Evolutionary conservation across 2,113 vertebrate genomes (phyloP), one percentile per base, ranked within the genome.

Genomic region (Caloenas nicobarica): DNA sequence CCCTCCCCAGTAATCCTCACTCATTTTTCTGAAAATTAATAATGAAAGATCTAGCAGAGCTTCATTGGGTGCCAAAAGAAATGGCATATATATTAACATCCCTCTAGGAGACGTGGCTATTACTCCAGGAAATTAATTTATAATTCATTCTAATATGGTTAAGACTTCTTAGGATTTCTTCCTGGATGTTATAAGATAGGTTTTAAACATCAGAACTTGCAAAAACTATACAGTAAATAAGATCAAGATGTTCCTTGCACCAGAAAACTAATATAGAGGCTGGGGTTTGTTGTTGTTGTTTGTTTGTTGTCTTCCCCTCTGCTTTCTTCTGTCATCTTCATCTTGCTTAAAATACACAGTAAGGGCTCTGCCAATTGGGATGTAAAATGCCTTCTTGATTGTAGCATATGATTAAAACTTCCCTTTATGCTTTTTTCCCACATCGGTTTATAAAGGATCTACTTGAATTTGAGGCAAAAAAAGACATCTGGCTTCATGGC

Each of bases 341-440:
- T 95, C 88, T 89, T 94, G 90, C 95, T 94, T 95, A 97, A 97
- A 97, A 97, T 97, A 96, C 64, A 95, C 90, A 91, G 81, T 80
- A 91, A 92, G 46, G 89, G 56, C 87, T 92, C 84, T 97, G 91
- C 94, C 95, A 97, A 89, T 82, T 95, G 93, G 90, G 86, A 94
- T 95, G 88, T 66, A 94, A 96, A 96, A 96, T 95, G 95, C 68
- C 53, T 93, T 91, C 95, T 91, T 97, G 95, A 95, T 97, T 94
- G 86, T 96, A 93, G 87, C 88, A 82, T 96, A 95, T 97, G 97
- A 97, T 97, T 96, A 96, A 96, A 97, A 91, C 93, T 85, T 86
- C 58, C 61, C 84, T 91, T 96, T 97, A 84, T 96, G 60, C 73
- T 94, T 87, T 93, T 65, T 93, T 83, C 48, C 84, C 83, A 91